Percentiles rank a stretch among this genome's conserved stretches.
These are phyloP conservation scores for Micronycteris hirsuta DNA, from an alignment of 2,113 vertebrate species.

Conservation along the genomic window DNA sequence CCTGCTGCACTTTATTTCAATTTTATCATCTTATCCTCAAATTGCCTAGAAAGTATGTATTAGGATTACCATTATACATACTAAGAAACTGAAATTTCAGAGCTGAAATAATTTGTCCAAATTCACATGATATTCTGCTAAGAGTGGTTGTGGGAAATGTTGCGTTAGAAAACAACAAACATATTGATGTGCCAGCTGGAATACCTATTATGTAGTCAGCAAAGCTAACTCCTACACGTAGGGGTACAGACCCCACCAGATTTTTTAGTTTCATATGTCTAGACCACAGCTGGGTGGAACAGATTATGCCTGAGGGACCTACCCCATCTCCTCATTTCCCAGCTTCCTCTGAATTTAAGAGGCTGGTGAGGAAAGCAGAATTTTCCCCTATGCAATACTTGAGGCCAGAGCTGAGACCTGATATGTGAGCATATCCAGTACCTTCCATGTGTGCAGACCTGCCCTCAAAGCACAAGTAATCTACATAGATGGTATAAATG, in stretches of 20 bases:
- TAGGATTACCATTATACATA: neutral
- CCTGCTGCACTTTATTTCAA: neutral
- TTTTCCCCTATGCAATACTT: neutral
- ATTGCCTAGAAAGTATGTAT: neutral
- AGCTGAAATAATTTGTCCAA: neutral
- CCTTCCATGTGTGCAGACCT: neutral
- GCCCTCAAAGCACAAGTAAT: neutral
- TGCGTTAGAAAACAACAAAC: neutral
- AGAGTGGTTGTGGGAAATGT: neutral
- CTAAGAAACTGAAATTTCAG: neutral
- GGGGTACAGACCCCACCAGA: neutral
- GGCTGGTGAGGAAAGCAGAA: neutral
- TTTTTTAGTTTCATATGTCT: neutral
- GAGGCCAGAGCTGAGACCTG: neutral
- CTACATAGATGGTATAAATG: neutral
- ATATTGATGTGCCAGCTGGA: neutral
- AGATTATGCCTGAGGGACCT: neutral
- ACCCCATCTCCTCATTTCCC: neutral
- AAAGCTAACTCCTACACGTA: neutral
- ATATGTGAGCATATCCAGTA: neutral
- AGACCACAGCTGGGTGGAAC: neutral
- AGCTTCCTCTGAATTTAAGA: neutral
- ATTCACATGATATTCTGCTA: neutral
- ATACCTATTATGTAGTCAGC: neutral
- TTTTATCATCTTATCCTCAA: neutral